A percentile compares a stretch with the other conserved stretches of the same genome.
These are phyloP conservation scores for Stenichneumon culpator DNA, from an alignment of 2,888 invertebrate genomes.

Conservation along the genomic window DNA sequence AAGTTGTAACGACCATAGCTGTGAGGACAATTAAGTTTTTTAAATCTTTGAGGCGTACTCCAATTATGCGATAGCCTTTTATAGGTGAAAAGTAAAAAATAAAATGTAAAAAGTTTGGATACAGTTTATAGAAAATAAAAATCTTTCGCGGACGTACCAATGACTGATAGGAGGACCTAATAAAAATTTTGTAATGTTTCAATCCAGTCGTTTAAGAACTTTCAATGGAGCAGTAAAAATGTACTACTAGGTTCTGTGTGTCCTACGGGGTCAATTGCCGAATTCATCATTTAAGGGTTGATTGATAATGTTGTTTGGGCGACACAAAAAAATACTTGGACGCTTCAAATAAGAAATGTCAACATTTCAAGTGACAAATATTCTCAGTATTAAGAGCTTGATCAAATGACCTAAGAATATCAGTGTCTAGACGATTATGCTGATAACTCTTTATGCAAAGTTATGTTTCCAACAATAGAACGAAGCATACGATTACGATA, in stretches of 20 bases:
- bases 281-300: neutral
- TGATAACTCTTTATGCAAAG: slow-evolving; percentile 6
- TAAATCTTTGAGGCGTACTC: too few relatives aligned
- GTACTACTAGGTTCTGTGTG: too few relatives aligned
- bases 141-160: too few relatives aligned
- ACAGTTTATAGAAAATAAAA: too few relatives aligned
- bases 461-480: slow-evolving; percentile 23
- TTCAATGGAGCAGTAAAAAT: neutral
- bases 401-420: neutral
- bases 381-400: neutral
- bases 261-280: neutral
- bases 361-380: neutral
- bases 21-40: too few relatives aligned
- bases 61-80: neutral
- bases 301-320: neutral
- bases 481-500: slow-evolving; percentile 6
- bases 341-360: neutral
- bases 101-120: too few relatives aligned
- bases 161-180: too few relatives aligned
- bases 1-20: neutral
- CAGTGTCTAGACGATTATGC: slow-evolving; percentile 17
- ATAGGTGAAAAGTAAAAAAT: neutral
- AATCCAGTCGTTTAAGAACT: neutral
- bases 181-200: neutral
- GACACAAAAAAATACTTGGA: neutral